phyloP scores from a whole-genome alignment of 30 jellyfish, hydroid and myxozoan species.

The Pseudorhiza aurosa region DNA sequence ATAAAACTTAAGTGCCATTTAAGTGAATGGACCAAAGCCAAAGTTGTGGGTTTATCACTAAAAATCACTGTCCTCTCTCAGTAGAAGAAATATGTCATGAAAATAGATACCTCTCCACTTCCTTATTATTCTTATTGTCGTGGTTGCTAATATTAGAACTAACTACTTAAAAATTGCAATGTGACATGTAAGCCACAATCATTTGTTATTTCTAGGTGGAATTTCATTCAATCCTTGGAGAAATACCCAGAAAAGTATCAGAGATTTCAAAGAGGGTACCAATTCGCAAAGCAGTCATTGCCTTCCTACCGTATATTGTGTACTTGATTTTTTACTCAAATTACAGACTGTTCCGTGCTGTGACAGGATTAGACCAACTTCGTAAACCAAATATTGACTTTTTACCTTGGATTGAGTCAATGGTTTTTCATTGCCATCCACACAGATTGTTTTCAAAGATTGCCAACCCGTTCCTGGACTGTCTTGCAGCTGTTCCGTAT shows the following conservation, averaged over 20 bases:
- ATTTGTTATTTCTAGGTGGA: constrained; percentile 86
- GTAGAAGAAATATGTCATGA: too few relatives aligned
- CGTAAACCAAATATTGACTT: constrained; percentile 86
- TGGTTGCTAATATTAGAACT: too few relatives aligned
- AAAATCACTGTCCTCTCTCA: too few relatives aligned
- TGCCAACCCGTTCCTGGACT: constrained; percentile 91
- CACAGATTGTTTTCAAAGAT: constrained; percentile 83
- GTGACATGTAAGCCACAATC: too few relatives aligned
- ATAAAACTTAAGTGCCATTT: too few relatives aligned
- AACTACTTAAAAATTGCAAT: too few relatives aligned
- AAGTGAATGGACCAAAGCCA: too few relatives aligned
- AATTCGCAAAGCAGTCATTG: constrained; percentile 57
- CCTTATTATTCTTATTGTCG: too few relatives aligned
- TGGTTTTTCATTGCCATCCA: constrained; percentile 93
- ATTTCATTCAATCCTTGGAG: constrained; percentile 65
- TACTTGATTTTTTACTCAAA: constrained; percentile 79
- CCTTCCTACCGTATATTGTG: constrained; percentile 73
- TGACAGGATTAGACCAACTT: constrained; percentile 87
- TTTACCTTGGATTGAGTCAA: constrained; percentile 94
- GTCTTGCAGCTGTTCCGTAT: constrained; percentile 95
- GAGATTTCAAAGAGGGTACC: constrained; percentile 69
- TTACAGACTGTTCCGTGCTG: constrained; percentile 60
- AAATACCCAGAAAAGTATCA: constrained; percentile 52
- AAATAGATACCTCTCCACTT: too few relatives aligned
- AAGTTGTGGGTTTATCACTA: too few relatives aligned